These are phyloP conservation scores for Eristalinus sepulchralis DNA, from an alignment of 2,888 invertebrate species.

Conservation along the genomic window DNA sequence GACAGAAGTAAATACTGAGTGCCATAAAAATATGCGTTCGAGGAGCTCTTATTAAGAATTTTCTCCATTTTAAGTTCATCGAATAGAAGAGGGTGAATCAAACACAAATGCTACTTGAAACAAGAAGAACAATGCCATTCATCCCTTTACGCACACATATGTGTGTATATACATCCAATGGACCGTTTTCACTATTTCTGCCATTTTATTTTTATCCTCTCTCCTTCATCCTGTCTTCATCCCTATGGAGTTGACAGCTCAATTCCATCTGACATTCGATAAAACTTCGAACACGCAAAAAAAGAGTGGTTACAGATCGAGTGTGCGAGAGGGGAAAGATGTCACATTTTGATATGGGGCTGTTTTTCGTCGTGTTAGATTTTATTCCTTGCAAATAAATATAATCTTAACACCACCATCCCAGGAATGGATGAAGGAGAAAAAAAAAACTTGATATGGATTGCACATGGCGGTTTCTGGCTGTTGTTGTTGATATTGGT, in stretches of 20 bases:
- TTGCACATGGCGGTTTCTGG: conserved; percentile 51
- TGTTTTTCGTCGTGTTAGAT: conserved; percentile 55
- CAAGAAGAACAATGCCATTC: conserved; percentile 3
- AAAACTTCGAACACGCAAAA: conserved; percentile 45
- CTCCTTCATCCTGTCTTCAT: conserved; percentile 21
- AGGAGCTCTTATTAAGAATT: not conserved
- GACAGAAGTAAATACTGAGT: not conserved
- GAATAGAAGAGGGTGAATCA: conserved; percentile 7
- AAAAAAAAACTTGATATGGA: conserved; percentile 12
- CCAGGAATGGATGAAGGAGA: conserved; percentile 1
- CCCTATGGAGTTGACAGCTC: conserved; percentile 64
- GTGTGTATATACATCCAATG: conserved; percentile 16
- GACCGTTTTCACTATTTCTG: conserved; percentile 49
- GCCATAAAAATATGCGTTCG: not conserved
- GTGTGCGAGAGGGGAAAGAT: conserved; percentile 38
- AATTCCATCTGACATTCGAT: conserved; percentile 63
- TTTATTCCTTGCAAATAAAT: conserved; percentile 61
- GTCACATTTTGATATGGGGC: conserved; percentile 70
- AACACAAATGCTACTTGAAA: conserved; percentile 19
- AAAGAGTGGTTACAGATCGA: conserved; percentile 12
- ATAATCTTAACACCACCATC: conserved; percentile 38
- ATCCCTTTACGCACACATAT: not conserved
- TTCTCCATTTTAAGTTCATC: conserved; percentile 45
- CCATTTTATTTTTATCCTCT: conserved; percentile 42
- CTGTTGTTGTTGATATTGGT: conserved; percentile 9